Percentiles rank a stretch among this genome's conserved stretches.
Evolutionary conservation across 1,140 invertebrate genomes (phyloP).

Genomic region (Periplaneta americana): DNA sequence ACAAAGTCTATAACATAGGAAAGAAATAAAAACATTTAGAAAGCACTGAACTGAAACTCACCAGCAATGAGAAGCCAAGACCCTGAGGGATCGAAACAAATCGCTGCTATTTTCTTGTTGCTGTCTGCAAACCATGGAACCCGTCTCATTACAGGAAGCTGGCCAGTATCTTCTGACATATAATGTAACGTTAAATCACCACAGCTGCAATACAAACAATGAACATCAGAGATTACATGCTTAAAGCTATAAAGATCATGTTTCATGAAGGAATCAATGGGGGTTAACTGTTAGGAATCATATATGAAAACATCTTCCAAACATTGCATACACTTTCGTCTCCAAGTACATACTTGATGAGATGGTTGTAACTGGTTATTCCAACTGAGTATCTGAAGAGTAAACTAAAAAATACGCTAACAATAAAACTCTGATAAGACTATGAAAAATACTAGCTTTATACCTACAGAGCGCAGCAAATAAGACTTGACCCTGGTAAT

Average conservation of each 20-base stretch:
- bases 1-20: no score
- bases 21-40: no score
- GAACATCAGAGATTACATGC: background rate
- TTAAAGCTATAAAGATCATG: background rate
- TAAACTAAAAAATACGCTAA: no score
- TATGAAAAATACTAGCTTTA: no score
- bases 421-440: no score
- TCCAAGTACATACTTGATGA: background rate
- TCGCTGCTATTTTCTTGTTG: constrained; percentile 51
- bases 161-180: background rate
- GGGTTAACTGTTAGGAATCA: background rate
- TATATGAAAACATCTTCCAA: background rate
- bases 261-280: background rate
- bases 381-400: background rate
- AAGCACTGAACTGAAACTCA: no score
- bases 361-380: background rate
- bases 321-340: background rate
- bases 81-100: constrained; percentile 65
- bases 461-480: no score
- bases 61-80: constrained; percentile 59
- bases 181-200: constrained; percentile 15
- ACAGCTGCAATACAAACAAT: constrained; percentile 2
- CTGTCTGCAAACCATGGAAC: constrained; percentile 59
- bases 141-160: constrained; percentile 51
- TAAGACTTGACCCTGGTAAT: no score